Evolutionary conservation across 2,113 vertebrate species (phyloP), one percentile per base, ranked within the genome.

Genomic region (Podarcis cretensis): DNA sequence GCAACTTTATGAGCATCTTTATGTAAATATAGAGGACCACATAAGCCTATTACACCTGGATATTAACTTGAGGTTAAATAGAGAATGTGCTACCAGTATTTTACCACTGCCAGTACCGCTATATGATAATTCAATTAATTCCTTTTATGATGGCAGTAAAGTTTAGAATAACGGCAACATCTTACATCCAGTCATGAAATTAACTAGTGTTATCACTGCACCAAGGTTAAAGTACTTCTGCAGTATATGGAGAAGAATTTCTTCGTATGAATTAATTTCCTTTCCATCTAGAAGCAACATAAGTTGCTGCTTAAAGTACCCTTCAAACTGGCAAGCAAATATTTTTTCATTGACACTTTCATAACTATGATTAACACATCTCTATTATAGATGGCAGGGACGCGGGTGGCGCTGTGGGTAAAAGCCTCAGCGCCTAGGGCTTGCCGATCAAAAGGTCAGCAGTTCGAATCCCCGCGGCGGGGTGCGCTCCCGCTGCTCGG

Each of bases 191-290:
- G 37, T 69, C 75, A 37, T 84, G 81, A 71, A 30, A 79, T 37
- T 68, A 84, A 59, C 63, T 21, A 37, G 73, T 57, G 43, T 68
- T 65, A 84, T 68, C 21, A 78, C 8, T 65, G 68, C 12, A 40
- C 23, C 48, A 83, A 89, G 75, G 86, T 81, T 81, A 81, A 89
- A 89, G n/a, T 54, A 37, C 63, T 40, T 89, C 79, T 74, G n/a
- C n/a, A 84, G 48, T 59, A 25, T 59, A 74, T 68, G 65, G 59
- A 10, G n/a, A 79, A 89, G 74, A 66, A 68, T 68, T 16, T 54
- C 16, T 48, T 35, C 4, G 30, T 73, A 40, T 8, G 20, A 21
- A 69, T 71, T 69, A 35, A 66, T 69, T 69, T 54, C 32, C 63
- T 35, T 78, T 40, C 25, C n/a, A 48, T 71, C 10, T 13, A 59